Evolutionary conservation across 2,797 vertebrate genomes (phyloP).

Genomic region (Oreochromis grahami): DNA sequence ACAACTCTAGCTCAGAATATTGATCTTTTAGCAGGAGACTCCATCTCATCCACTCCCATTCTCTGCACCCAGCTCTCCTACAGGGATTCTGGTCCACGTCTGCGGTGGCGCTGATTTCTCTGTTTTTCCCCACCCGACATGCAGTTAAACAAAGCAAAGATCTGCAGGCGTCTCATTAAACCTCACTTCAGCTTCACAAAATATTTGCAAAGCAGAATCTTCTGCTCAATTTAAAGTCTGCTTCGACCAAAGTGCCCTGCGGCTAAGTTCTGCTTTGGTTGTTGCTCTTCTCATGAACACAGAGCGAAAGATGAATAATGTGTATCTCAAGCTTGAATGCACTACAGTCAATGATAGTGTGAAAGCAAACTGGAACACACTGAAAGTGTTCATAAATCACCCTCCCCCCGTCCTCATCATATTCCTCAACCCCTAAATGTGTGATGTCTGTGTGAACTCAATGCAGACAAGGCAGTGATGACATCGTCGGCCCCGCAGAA

Average conservation of each 20-base stretch:
- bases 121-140: neutral
- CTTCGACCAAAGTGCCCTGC: neutral
- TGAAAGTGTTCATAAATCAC: slow-evolving; percentile 36
- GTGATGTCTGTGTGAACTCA: neutral
- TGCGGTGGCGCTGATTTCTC: neutral
- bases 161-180: slow-evolving; percentile 25
- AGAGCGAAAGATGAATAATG: slow-evolving; percentile 6
- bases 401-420: neutral
- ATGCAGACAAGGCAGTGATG: slow-evolving; percentile 13
- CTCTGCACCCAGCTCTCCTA: neutral
- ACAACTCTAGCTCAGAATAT: neutral
- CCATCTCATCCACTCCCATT: neutral
- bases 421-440: slow-evolving; percentile 6
- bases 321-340: neutral
- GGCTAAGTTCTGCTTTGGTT: slow-evolving; percentile 12
- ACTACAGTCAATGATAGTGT: neutral
- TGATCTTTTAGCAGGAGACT: neutral
- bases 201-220: slow-evolving; percentile 45
- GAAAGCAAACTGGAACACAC: slow-evolving; percentile 20
- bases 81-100: slow-evolving; percentile 1
- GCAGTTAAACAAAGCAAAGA: neutral
- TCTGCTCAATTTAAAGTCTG: slow-evolving; percentile 37
- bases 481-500: slow-evolving; percentile 17
- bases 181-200: slow-evolving; percentile 7
- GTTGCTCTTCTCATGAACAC: slow-evolving; percentile 1